Conservation (phyloP, 2,113 vertebrate genomes). For the Rattus norvegicus region GRCr8 NC_086019.1:50364501-50365000, state of each 20-base stretch:
- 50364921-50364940: not conserved
- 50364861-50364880: not conserved
- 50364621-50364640: not conserved
- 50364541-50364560: not conserved
- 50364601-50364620: not conserved
- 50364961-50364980: not conserved
- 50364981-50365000: not conserved
- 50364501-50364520: not conserved
- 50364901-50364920: not conserved
- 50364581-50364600: not conserved
- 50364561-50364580: not conserved
- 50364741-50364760: not conserved
- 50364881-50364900: not conserved
- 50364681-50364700: not conserved
- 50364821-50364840: not conserved
- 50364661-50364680: not conserved
- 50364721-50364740: not conserved
- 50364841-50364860: no score
- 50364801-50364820: not conserved
- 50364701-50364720: not conserved
- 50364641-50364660: not conserved
- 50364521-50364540: not conserved
- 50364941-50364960: not conserved
- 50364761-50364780: not conserved
- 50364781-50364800: not conserved